Base-by-base conservation (phyloP, 2,113 vertebrate species). In the Ursus arctos region DNA sequence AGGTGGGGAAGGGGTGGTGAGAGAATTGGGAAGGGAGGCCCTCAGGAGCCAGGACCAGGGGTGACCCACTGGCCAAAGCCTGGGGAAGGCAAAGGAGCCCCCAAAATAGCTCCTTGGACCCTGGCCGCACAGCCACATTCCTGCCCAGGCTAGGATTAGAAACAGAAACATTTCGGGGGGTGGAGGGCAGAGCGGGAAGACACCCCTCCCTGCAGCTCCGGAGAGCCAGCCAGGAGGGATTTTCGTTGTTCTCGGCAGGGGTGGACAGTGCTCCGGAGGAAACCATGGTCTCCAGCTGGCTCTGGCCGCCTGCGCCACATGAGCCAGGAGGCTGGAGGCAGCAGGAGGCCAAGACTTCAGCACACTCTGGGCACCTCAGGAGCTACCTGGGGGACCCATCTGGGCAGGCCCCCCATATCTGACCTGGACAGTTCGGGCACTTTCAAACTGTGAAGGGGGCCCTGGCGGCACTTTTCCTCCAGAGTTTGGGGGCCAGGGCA, bases 101-200 rank as follows among this genome's bases (percentile, higher is more conserved):
- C 97, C 76, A 95, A 94, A 98, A 97, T 97, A 98, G 97, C 91
- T 98, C 90, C 61, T 71, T 97, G 98, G 97, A 86, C 74, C 55
- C 79, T 84, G 88, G 97, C 98, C 28, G n/a, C 21, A 19, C 16
- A 82, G 89, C 95, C 95, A 96, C 97, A 98, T 98, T 98, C 98
- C 97, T 98, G 95, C 92, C 92, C 80, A 8, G 97, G 95, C 98
- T 96, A 92, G 96, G 98, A 98, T 98, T 98, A 98, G 96, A 97
- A 97, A 96, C 96, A 98, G 97, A 97, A 95, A 97, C 98, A 97
- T 95, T 88, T 95, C 12, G 61, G 97, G 97, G 95, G 87, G 89
- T 82, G 94, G 40, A 80, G 95, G 94, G 80, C 0, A 47, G 77
- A 57, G 90, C 7, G 6, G 88, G 92, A 72, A 83, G 95, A 92